These are phyloP conservation scores for Varanus komodoensis DNA, from an alignment of 2,113 vertebrate species.

Conservation along the genomic window DNA sequence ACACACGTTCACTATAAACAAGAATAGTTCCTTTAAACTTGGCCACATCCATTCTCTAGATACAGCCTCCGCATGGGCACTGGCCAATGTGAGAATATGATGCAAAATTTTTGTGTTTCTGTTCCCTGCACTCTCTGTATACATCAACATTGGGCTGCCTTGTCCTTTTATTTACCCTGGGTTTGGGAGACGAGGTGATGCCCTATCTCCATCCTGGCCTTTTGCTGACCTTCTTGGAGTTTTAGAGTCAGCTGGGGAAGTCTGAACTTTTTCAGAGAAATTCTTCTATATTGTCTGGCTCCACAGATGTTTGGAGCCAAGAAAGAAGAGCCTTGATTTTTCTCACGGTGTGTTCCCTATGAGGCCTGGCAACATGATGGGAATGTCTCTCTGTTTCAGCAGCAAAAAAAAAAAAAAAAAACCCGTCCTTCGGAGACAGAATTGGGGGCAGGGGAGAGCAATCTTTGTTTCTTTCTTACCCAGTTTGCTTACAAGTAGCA, in stretches of 20 bases:
- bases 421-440: not conserved
- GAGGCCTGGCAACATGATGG: conserved; percentile 51
- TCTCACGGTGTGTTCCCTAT: conserved; percentile 65
- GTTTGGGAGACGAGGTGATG: not conserved
- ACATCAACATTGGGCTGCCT: not conserved
- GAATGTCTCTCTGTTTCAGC: conserved; percentile 40
- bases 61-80: not conserved
- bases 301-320: conserved; percentile 55
- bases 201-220: not conserved
- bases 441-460: not conserved
- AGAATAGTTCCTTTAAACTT: not conserved
- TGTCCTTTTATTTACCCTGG: conserved; percentile 5
- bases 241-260: conserved; percentile 26
- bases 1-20: not conserved
- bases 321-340: conserved; percentile 47
- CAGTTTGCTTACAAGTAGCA: not conserved
- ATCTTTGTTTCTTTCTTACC: not conserved
- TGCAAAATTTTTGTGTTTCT: no score
- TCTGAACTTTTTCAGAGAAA: conserved; percentile 41
- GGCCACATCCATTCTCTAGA: not conserved
- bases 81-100: not conserved
- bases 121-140: no score
- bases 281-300: conserved; percentile 56
- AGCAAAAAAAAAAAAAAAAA: not conserved
- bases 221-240: conserved; percentile 43